Evolutionary conservation across 2,797 vertebrate genomes (phyloP).

Genomic region (Cynodonichthys magdalenae): DNA sequence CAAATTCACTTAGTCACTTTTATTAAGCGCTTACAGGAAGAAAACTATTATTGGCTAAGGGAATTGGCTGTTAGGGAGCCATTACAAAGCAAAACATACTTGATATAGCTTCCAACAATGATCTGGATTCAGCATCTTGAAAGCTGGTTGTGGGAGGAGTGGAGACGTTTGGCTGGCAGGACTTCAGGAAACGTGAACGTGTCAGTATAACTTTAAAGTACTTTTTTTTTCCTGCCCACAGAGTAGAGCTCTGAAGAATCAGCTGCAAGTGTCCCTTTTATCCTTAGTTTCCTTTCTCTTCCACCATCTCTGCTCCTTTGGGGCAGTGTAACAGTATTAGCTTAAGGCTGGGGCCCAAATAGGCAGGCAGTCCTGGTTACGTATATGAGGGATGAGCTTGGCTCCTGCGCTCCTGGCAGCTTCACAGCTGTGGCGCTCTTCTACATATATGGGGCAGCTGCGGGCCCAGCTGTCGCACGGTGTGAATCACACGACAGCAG

Average conservation of each 20-base stretch:
- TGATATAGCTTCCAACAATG: conserved; percentile 39
- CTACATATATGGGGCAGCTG: conserved; percentile 93
- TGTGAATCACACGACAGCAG: conserved; percentile 90
- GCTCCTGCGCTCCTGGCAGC: conserved; percentile 88
- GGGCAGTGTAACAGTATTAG: conserved; percentile 75
- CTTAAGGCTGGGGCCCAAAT: conserved; percentile 65
- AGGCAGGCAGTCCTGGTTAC: conserved; percentile 73
- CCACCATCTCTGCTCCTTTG: conserved; percentile 54
- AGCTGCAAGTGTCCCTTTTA: conserved; percentile 57
- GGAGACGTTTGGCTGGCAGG: conserved; percentile 67
- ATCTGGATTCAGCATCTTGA: conserved; percentile 35
- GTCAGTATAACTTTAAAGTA: conserved; percentile 28
- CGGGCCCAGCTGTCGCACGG: conserved; percentile 91
- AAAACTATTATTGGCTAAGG: conserved; percentile 34
- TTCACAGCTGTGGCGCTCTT: conserved; percentile 91
- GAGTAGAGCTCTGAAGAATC: conserved; percentile 36
- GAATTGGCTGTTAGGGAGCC: conserved; percentile 48
- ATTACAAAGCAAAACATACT: conserved; percentile 41
- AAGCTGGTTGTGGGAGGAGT: conserved; percentile 30
- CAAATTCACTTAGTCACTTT: conserved; percentile 63
- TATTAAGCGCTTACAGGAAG: conserved; percentile 49
- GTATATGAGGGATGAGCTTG: conserved; percentile 83
- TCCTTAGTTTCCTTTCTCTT: conserved; percentile 35
- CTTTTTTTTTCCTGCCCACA: too few species aligned
- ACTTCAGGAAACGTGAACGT: conserved; percentile 76